Evolutionary conservation across 2,888 invertebrate species (phyloP), one percentile per base, ranked within the genome.

Genomic region (Tanytarsus gracilentus): DNA sequence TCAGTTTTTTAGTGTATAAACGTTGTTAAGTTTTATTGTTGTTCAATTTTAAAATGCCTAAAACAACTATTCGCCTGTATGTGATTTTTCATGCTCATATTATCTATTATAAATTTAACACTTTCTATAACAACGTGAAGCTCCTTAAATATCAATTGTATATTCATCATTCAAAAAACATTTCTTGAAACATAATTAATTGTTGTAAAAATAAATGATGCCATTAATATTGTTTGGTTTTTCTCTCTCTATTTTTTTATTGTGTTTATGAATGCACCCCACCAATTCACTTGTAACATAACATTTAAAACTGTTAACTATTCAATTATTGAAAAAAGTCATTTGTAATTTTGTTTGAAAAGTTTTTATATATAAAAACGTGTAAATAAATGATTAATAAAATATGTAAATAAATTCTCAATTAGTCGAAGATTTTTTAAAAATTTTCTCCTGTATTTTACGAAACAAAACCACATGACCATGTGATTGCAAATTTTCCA

Each of bases 251-350:
- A 14, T 36, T n/a, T n/a, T n/a, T 44, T 44, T 44, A 16, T 14
- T 44, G 44, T 23, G n/a, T n/a, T n/a, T n/a, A 21, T 44, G 16
- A 23, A 44, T 44, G 8, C 16, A 27, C 27, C 16, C 51, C 27
- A 23, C 18, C 52, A 30, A 21, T 27, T 27, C 36, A 33, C 21
- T 36, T 33, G 52, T 27, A 11, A n/a, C n/a, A n/a, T n/a, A n/a
- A n/a, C n/a, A n/a, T n/a, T n/a, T n/a, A n/a, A n/a, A n/a, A 27
- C n/a, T 52, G 36, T 52, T 52, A 52, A 36, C 36, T 52, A 52
- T 52, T 52, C 52, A 52, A 52, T 23, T 30, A 33, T 21, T 52
- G 6, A 44, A 44, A 44, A 40, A 44, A 16, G 21, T 44, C 52
- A 52, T 52, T 52, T 21, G 36, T 52, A 52, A 52, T 52, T 27